Base-by-base conservation (phyloP, 2,888 invertebrate genomes). In the Xylophagus ater region DNA sequence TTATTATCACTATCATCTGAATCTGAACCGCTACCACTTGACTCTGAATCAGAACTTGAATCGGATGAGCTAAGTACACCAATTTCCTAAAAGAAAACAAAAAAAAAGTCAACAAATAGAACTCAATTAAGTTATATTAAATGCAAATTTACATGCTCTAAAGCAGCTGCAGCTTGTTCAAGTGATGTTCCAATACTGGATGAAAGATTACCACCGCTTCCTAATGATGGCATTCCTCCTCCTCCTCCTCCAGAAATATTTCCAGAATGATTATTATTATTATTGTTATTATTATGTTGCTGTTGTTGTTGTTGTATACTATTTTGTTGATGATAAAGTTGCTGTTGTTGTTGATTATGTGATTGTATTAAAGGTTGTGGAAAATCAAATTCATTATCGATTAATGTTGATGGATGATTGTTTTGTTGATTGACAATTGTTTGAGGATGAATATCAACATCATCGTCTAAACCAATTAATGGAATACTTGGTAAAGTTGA, bases 401-500 rank as follows among this genome's bases (percentile, higher is more conserved):
- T 53, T 44, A 52, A 51, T 44, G 49, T 37, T 44, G 53, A 50
- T 35, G 34, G 30, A 9, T 32, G 28, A 13, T 25, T 30, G 21
- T 31, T 12, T 25, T 35, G 23, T 9, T 10, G 23, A n/a, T n/a
- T n/a, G n/a, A n/a, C n/a, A n/a, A n/a, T 9, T 23, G 23, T 23
- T 15, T 31, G 52, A 47, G 43, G 53, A 47, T 28, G 47, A 43
- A 20, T 43, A 41, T 56, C 55, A 40, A 46, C 43, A 49, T 59
- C 65, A 51, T 80, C 80, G 56, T 80, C 80, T 43, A 78, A 64
- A 30, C 80, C 78, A 48, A 83, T 81, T 76, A 82, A 76, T 5
- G 84, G 83, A 47, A 80, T 68, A 51, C 78, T 83, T 48, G 82
- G 83, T 47, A 80, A 67, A 7, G 80, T 76, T 48, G 80, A 78